A percentile compares a stretch with the other conserved stretches of the same genome.
Evolutionary conservation across 2,888 invertebrate genomes (phyloP).

Genomic region (Platerodrilus igneus): DNA sequence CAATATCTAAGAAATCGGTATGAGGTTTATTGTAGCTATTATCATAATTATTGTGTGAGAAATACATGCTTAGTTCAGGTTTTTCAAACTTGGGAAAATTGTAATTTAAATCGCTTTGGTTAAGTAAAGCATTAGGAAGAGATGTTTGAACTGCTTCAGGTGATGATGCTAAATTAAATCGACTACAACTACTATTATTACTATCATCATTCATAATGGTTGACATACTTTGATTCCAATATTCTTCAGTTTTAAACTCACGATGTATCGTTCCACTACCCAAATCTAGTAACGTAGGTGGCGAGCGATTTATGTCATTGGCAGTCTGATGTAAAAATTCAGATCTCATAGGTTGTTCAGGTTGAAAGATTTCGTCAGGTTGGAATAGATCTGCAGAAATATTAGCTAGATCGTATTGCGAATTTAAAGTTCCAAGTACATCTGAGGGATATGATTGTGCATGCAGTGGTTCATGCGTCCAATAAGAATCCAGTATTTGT

Average conservation of each 20-base stretch:
- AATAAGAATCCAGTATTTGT: constrained; percentile 39
- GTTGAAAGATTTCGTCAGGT: constrained; percentile 72
- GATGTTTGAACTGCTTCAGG: constrained; percentile 51
- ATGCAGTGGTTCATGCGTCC: constrained; percentile 47
- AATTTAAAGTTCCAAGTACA: constrained; percentile 35
- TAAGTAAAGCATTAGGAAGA: constrained; percentile 37
- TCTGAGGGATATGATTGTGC: constrained; percentile 43
- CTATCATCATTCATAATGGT: constrained; percentile 50
- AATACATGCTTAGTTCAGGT: constrained; percentile 25
- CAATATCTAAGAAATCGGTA: constrained; percentile 25
- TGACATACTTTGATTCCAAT: constrained; percentile 56
- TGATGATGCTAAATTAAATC: constrained; percentile 49
- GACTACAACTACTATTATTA: constrained; percentile 44
- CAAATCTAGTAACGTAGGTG: constrained; percentile 66
- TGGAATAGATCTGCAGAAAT: constrained; percentile 66
- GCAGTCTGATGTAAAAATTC: constrained; percentile 54
- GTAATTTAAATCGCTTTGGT: constrained; percentile 32
- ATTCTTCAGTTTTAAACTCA: constrained; percentile 57
- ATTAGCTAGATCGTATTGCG: constrained; percentile 56
- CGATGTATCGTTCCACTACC: constrained; percentile 66
- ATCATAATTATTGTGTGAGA: constrained; percentile 10
- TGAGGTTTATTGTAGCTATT: constrained; percentile 26
- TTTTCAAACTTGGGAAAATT: constrained; percentile 28
- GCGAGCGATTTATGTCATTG: constrained; percentile 55
- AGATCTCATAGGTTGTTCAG: constrained; percentile 66